Evolutionary conservation across 2,113 vertebrate genomes (phyloP).

Genomic region (Reinhardtius hippoglossoides): DNA sequence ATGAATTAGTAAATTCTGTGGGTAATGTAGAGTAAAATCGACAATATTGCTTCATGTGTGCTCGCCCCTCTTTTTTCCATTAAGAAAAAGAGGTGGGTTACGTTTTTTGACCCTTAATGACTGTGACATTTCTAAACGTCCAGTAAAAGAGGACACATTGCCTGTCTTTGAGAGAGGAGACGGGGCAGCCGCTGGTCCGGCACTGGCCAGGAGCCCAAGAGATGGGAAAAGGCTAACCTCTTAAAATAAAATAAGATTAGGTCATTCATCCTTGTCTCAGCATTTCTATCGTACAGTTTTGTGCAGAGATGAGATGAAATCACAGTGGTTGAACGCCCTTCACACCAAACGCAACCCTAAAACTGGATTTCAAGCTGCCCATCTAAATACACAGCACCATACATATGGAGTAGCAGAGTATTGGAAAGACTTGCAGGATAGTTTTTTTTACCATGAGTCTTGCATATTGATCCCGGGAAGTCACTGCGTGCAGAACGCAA

Average conservation of each 20-base stretch:
- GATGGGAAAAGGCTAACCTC: conserved; percentile 64
- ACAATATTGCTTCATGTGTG: background rate
- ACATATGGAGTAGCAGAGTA: background rate
- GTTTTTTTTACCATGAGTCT: background rate
- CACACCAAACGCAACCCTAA: background rate
- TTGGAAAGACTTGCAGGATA: background rate
- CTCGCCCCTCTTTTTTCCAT: background rate
- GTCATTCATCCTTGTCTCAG: conserved; percentile 70
- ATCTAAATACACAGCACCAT: background rate
- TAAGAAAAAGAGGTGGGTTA: conserved; percentile 22
- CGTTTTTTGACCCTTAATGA: conserved; percentile 56
- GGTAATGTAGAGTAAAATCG: conserved; percentile 4
- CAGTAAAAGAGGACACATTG: conserved; percentile 63
- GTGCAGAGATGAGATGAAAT: conserved; percentile 50
- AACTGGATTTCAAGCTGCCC: too few relatives aligned
- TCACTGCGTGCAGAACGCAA: conserved; percentile 7
- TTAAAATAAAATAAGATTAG: conserved; percentile 65
- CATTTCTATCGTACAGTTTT: conserved; percentile 46
- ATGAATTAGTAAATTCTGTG: conserved; percentile 38
- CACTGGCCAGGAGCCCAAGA: conserved; percentile 55
- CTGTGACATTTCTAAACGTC: conserved; percentile 74
- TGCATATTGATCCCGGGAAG: conserved; percentile 39
- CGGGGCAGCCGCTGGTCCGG: conserved; percentile 65
- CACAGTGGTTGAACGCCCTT: conserved; percentile 30
- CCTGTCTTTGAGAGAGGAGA: conserved; percentile 53